Percentiles rank a stretch among this genome's conserved stretches.
phyloP scores from a whole-genome alignment of 2,797 vertebrate genomes.

The Tenualosa ilisha region DNA sequence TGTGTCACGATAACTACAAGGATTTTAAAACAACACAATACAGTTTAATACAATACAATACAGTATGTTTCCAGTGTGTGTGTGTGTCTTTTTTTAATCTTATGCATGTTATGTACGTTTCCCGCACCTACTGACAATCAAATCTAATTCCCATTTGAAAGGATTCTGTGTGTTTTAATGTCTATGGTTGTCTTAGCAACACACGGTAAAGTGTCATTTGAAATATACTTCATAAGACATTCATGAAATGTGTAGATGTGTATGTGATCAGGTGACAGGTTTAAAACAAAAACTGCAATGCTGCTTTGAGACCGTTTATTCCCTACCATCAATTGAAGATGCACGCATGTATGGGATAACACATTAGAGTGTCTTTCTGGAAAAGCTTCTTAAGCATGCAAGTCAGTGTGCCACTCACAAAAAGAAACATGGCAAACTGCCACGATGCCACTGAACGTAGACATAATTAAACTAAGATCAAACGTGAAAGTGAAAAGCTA shows the following conservation, averaged over 20 bases:
- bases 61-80: no score
- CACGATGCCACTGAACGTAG: background rate
- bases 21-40: background rate
- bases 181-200: constrained; percentile 27
- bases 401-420: background rate
- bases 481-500: constrained; percentile 40
- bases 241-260: no score
- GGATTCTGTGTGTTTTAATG: constrained; percentile 2
- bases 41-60: background rate
- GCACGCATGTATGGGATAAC: background rate
- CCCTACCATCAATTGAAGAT: background rate
- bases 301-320: background rate
- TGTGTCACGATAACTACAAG: no score
- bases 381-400: background rate
- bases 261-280: no score
- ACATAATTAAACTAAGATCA: constrained; percentile 55
- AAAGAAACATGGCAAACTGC: background rate
- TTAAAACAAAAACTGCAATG: no score
- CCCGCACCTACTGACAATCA: background rate
- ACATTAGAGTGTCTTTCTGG: background rate
- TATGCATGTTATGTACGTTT: background rate
- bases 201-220: background rate
- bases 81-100: background rate
- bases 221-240: no score
- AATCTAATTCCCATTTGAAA: constrained; percentile 29